Base-by-base conservation (phyloP, 2,797 vertebrate species). In the Synanceia verrucosa region DNA sequence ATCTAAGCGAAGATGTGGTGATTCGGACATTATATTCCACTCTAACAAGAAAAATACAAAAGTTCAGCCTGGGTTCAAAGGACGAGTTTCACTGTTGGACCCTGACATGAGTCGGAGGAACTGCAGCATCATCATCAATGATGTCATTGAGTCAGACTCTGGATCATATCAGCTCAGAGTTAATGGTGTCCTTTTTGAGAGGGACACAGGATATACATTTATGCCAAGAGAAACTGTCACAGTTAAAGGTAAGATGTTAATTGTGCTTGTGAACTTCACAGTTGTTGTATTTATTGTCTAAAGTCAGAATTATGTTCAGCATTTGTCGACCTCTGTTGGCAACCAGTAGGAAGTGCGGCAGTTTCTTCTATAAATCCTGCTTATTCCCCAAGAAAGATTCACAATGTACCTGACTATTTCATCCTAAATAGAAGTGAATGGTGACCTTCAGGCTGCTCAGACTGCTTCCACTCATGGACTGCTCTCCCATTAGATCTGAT, bases 101-200 rank as follows among this genome's bases (percentile, higher is more conserved):
- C 14, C 59, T 8, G 8, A 80, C 4, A 3, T 76, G 61, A 29
- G 0, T 3, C 1, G 0, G 18, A 4, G 2, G 1, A 77, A 73
- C 78, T 89, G 87, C 81, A 82, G 84, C 81, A 70, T 90, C 76
- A 34, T 81, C 13, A 53, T 90, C 64, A 87, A 73, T 23, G 51
- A 87, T 43, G 59, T 88, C 41, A 55, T 4, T 0, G 5, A 9
- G 29, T 80, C 78, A 1, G 87, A 90, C 57, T 82, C 86, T 58
- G 87, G 84, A 52, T 18, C 3, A 8, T 90, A 89, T 82, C 65
- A 64, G 5, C 5, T 87, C 55, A 78, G 76, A 82, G 48, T 88
- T 18, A 58, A 26, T 39, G 50, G 69, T 13, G 0, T 11, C 0
- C 0, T 0, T 4, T 5, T 0, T 18, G 0, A 4, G 4, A 0